Evolutionary conservation across 1,140 invertebrate species (phyloP), one percentile per base, ranked within the genome.

Genomic region (Belonocnema kinseyi): DNA sequence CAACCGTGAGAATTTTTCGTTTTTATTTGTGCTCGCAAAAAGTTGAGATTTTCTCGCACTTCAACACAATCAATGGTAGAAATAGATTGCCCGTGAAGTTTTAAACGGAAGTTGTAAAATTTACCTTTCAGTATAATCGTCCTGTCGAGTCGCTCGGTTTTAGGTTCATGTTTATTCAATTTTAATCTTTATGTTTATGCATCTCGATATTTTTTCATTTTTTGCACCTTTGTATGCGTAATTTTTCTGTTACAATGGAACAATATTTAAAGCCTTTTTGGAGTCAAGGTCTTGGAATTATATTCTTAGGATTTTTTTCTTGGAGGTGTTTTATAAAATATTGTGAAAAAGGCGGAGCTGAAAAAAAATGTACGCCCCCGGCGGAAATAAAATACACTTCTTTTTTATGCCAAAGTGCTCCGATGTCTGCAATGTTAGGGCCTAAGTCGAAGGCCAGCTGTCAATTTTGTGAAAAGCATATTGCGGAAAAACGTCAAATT

Each of bases 161-260:
- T 21, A 66, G 61, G 61, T 66, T 66, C 61, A 66, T 66, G 61
- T 66, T 66, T 66, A 66, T 66, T 66, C 61, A 66, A 66, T 66
- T 66, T 66, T 66, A 40, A 66, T 66, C 61, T 66, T 66, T 66
- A 66, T 66, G 61, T 66, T 14, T 40, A 61, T 66, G 33, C 33
- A 33, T 40, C 61, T 66, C 61, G 26, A 26, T 66, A 66, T 66
- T 66, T 66, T 46, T 66, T 46, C 11, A 61, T 21, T 33, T 61
- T 61, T 61, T 61, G 58, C 61, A 16, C 16, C 33, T 66, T 66
- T 66, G 61, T 58, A 66, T 66, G 61, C 61, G 61, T 66, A 66
- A 66, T 66, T 21, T 66, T 66, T 33, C 58, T 66, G 53, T 66
- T 66, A 21, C 26, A 7, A 40, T 6, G 26, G 40, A 61, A 61